Base-by-base conservation (phyloP, 2,797 vertebrate genomes). In the Dallia pectoralis region DNA sequence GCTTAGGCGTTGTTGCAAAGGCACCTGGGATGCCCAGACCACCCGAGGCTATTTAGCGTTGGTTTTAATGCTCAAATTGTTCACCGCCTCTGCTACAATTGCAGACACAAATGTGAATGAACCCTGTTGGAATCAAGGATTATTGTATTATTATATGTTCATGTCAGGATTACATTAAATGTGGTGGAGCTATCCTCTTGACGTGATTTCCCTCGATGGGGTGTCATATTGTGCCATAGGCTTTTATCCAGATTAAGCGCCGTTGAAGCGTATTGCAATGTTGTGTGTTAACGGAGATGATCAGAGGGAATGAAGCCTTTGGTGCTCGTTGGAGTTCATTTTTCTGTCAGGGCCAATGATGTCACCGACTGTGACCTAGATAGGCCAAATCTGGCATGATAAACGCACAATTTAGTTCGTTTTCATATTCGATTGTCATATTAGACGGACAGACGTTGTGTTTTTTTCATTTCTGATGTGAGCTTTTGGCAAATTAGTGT, bases 191-290 rank as follows among this genome's bases (percentile, higher is more conserved):
- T 0, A 36, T 32, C 12, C 16, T 63, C 9, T 40, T 62, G 36
- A 16, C 65, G 48, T 22, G 18, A n/a, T 71, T 64, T 59, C 33
- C 33, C 64, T 40, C n/a, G 11, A 59, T 59, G 53, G 53, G 14
- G 53, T 14, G 53, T 59, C 53, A 59, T 22, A 56, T 56, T 51
- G 69, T 56, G 64, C 77, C 75, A 62, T 11, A 56, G 22, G 53
- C 59, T 51, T 72, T 47, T 44, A 66, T 75, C 44, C 49, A 51
- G 48, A 68, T 69, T 6, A 71, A 72, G 69, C 65, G 29, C 63
- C 67, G 14, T 62, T 30, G 69, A 51, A 47, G 51, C 51, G 7
- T 47, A 64, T n/a, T 72, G 44, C 51, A 51, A 49, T 72, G n/a
- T 59, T 27, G 64, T 72, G 51, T 68, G 36, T 47, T 67, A 61